phyloP scores from a whole-genome alignment of 2,797 vertebrate species.

The Malacoraja senta region DNA sequence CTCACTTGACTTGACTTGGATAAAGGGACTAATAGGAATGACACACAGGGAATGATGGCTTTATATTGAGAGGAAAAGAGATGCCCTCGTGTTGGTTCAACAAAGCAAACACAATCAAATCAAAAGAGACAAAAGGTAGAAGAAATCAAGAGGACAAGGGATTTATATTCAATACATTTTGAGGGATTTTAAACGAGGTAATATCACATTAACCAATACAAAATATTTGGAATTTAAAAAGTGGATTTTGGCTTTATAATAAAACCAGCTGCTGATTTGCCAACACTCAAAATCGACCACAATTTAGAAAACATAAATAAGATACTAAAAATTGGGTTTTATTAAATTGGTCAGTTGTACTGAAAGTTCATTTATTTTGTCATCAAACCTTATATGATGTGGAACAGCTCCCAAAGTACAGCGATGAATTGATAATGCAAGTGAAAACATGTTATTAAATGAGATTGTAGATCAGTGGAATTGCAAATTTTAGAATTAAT shows the following conservation, averaged over 20 bases:
- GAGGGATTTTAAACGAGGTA: background rate
- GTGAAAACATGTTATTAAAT: background rate
- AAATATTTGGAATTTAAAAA: background rate
- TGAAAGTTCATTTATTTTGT: background rate
- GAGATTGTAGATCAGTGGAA: background rate
- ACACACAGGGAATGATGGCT: no score
- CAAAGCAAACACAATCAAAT: background rate
- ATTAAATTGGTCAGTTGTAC: background rate
- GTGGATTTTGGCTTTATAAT: background rate
- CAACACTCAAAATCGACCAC: background rate
- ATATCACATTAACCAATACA: background rate
- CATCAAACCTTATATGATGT: background rate
- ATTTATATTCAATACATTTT: background rate
- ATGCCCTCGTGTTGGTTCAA: background rate
- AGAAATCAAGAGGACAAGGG: background rate
- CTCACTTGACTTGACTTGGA: no score
- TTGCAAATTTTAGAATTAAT: background rate
- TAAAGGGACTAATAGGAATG: no score
- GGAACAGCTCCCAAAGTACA: background rate
- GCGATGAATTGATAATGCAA: background rate
- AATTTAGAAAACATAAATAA: background rate
- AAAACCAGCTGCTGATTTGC: background rate
- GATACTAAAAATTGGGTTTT: background rate
- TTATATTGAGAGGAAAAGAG: background rate
- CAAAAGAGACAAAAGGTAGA: background rate